Base-by-base conservation (phyloP, 2,888 invertebrate genomes). In the Dynastes maya region DNA sequence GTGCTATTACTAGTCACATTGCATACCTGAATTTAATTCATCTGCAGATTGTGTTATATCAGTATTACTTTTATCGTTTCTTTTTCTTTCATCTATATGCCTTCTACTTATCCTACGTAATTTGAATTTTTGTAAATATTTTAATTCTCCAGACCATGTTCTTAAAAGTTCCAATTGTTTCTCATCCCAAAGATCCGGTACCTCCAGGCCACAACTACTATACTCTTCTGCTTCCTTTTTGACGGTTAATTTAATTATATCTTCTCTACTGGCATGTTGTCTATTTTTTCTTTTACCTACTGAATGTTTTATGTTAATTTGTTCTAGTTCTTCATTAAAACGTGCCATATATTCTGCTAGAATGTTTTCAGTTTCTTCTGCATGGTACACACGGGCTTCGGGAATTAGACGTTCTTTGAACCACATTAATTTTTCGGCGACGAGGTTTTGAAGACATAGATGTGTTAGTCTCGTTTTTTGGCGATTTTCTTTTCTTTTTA, bases 211-310 rank as follows among this genome's bases (percentile, higher is more conserved):
- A 85, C 94, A 94, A 0, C 92, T 92, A 79, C 93, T 90, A 85
- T 93, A 97, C 85, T 97, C 96, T 80, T 93, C 92, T 8, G 84
- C 88, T 84, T 97, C 97, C 74, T 91, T 91, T 84, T 95, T 93
- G 81, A 93, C 90, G 0, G 95, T 95, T 84, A 96, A 92, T 84
- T 92, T 92, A 65, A 97, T 94, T 9, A 94, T 91, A 88, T 95
- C 94, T 88, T 95, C 93, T 79, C 97, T 91, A 82, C 93, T 94
- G 0, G 94, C 95, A 88, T 97, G 96, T 85, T 96, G 96, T 13
- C 93, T 90, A 82, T 92, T 93, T 83, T 92, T 93, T 74, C 95
- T 75, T 78, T 93, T 92, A 0, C 94, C 94, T 49, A 97, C 92
- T 0, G 94, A 94, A 85, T 95, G 94, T 85, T 96, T 96, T 16